Evolutionary conservation across 2,888 invertebrate genomes (phyloP).

Genomic region (Lydus trimaculatus): DNA sequence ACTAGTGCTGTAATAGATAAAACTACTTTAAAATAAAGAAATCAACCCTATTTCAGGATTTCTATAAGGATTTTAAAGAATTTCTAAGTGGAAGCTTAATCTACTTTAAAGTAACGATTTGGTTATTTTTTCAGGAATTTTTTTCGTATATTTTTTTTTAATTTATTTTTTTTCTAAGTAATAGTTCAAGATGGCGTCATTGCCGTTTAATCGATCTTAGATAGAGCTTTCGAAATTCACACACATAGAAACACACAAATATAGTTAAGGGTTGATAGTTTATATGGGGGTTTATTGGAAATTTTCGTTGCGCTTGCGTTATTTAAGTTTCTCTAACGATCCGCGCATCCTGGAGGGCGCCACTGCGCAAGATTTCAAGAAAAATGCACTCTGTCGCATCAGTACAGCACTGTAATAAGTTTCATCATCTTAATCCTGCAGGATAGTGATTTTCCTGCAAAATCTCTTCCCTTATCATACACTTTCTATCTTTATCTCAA

Average conservation of each 20-base stretch:
- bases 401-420: slow-evolving; percentile 58
- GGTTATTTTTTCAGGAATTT: not conserved
- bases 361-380: slow-evolving; percentile 61
- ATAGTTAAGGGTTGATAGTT: slow-evolving; percentile 10
- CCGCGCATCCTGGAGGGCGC: slow-evolving; percentile 58
- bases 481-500: not conserved
- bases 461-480: not conserved
- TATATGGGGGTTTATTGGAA: slow-evolving; percentile 22
- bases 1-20: no score
- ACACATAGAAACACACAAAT: slow-evolving; percentile 18
- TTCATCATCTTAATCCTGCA: slow-evolving; percentile 19
- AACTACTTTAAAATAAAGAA: not conserved
- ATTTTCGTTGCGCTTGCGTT: slow-evolving; percentile 52
- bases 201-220: slow-evolving; percentile 22
- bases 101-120: not conserved
- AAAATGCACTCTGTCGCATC: slow-evolving; percentile 61
- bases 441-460: slow-evolving; percentile 1
- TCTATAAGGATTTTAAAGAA: not conserved
- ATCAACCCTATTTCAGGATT: not conserved
- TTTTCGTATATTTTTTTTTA: slow-evolving; percentile 32
- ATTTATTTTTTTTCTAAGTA: slow-evolving; percentile 35
- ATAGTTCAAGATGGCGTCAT: slow-evolving; percentile 34
- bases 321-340: slow-evolving; percentile 58
- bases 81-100: not conserved
- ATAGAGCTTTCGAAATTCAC: slow-evolving; percentile 11